Evolutionary conservation across 1,140 invertebrate genomes (phyloP).

Genomic region (Bombus difficillimus): DNA sequence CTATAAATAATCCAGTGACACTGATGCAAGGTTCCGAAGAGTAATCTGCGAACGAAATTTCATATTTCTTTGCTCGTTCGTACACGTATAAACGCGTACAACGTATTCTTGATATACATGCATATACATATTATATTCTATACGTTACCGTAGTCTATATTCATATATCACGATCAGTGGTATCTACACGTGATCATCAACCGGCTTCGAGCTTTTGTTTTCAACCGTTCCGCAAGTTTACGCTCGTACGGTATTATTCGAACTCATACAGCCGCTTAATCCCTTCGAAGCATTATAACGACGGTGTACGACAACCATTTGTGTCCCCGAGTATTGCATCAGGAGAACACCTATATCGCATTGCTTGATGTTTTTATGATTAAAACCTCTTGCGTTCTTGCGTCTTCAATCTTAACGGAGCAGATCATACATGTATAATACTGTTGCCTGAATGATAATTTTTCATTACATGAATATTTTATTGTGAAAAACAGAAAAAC

Average conservation of each 20-base stretch:
- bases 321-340: slow-evolving; percentile 42
- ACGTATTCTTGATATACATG: background rate
- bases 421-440: background rate
- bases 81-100: background rate
- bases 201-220: slow-evolving; percentile 44
- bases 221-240: slow-evolving; percentile 42
- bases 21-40: slow-evolving; percentile 50
- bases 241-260: slow-evolving; percentile 22
- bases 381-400: background rate
- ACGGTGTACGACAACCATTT: slow-evolving; percentile 41
- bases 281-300: slow-evolving; percentile 53
- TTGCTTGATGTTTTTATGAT: slow-evolving; percentile 31
- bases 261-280: slow-evolving; percentile 44
- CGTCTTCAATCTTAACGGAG: too few relatives aligned
- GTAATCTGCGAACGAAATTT: slow-evolving; percentile 44
- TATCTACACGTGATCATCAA: slow-evolving; percentile 1
- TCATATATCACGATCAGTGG: slow-evolving; percentile 7
- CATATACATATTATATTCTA: background rate
- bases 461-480: background rate
- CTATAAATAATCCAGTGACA: slow-evolving; percentile 79
- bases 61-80: slow-evolving; percentile 21
- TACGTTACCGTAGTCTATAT: background rate
- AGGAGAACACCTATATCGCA: slow-evolving; percentile 31
- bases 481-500: background rate
- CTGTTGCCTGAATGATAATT: background rate